A percentile compares a stretch with the other conserved stretches of the same genome.
phyloP scores from a whole-genome alignment of 2,113 vertebrate species.

The Caretta caretta region DNA sequence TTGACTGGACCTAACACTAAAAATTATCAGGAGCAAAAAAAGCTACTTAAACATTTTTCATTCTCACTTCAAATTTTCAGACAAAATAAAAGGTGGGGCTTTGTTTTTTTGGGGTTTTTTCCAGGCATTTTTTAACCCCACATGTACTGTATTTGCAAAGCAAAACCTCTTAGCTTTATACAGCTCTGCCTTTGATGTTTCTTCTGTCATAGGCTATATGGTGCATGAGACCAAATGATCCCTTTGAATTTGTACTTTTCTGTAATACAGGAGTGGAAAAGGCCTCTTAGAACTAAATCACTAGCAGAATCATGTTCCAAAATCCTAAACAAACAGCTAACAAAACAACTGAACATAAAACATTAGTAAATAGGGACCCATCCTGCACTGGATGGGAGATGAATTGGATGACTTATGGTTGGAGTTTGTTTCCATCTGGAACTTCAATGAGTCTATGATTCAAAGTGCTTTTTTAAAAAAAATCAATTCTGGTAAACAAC shows the following conservation, averaged over 20 bases:
- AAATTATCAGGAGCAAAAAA: neutral
- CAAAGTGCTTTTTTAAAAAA: neutral
- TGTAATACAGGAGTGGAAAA: neutral
- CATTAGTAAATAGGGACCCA: neutral
- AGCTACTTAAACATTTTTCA: neutral
- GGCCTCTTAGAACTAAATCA: neutral
- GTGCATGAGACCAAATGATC: neutral
- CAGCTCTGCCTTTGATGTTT: neutral
- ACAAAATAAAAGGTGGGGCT: neutral
- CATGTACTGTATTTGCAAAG: neutral
- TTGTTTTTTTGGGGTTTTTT: neutral
- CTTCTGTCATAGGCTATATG: neutral
- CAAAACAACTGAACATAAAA: neutral
- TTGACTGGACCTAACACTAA: neutral
- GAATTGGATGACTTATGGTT: too few species aligned
- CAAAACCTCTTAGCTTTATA: neutral
- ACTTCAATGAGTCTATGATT: neutral
- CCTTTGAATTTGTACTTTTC: neutral
- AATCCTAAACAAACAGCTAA: constrained; percentile 9
- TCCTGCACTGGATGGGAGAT: neutral
- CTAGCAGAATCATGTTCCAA: neutral
- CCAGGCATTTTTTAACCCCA: neutral
- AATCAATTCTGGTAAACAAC: neutral
- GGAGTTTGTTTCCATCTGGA: neutral
- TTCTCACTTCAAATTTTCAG: neutral